A percentile compares a stretch with the other conserved stretches of the same genome.
phyloP scores from a whole-genome alignment of 2,888 invertebrate genomes.

The Brachypterus glaber region DNA sequence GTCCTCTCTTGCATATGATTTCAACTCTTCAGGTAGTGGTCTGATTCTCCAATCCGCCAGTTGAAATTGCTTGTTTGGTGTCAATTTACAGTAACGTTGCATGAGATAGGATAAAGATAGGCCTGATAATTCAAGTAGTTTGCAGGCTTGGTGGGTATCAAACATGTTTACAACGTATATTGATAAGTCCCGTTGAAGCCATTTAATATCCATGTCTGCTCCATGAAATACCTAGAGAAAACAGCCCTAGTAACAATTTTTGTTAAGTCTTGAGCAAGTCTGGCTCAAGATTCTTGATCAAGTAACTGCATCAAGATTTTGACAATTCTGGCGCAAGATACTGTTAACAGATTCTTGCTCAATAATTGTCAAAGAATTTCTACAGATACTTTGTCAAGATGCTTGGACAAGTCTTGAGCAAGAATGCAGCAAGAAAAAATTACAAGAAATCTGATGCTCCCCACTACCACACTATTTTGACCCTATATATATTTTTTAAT shows the following conservation, averaged over 20 bases:
- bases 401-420: no score
- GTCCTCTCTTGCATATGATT: conserved; percentile 83
- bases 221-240: conserved; percentile 72
- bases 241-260: background rate
- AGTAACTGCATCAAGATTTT: no score
- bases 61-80: conserved; percentile 84
- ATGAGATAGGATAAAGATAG: conserved; percentile 73
- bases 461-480: no score
- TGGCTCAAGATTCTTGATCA: no score
- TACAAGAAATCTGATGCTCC: no score
- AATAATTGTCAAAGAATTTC: no score
- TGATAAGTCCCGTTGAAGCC: conserved; percentile 93
- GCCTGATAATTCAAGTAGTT: conserved; percentile 57
- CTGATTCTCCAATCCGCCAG: conserved; percentile 91
- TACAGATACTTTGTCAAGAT: no score
- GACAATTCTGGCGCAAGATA: no score
- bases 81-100: conserved; percentile 64
- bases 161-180: conserved; percentile 95
- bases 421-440: background rate
- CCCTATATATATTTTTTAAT: no score
- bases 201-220: conserved; percentile 74
- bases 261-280: no score
- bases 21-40: conserved; percentile 72
- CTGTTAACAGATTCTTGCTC: no score
- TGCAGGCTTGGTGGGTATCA: conserved; percentile 86